These are phyloP conservation scores for Rotaria magnacalcarata DNA, from an alignment of 2,888 invertebrate species.

Conservation along the genomic window DNA sequence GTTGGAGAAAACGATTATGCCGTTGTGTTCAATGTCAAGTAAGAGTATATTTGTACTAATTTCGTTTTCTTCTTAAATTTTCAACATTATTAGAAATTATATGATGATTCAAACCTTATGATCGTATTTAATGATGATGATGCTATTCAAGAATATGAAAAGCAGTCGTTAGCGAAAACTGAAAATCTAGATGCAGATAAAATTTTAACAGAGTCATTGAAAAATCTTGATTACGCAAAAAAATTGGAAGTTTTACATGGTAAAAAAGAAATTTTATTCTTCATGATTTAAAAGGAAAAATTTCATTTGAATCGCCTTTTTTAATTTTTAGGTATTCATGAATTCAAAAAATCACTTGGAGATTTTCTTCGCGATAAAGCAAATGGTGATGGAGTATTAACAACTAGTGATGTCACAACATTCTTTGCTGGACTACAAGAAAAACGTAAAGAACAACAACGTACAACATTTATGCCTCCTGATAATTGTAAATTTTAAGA, in stretches of 20 bases:
- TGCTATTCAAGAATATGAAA: slow-evolving; percentile 42
- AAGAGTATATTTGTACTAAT: background rate
- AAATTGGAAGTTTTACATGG: slow-evolving; percentile 30
- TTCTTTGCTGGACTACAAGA: slow-evolving; percentile 17
- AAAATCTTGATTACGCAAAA: slow-evolving; percentile 13
- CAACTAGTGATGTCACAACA: background rate
- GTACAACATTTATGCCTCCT: background rate
- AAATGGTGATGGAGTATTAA: slow-evolving; percentile 20
- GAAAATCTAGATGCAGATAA: slow-evolving; percentile 30
- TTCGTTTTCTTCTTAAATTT: background rate
- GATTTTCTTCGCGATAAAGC: slow-evolving; percentile 27
- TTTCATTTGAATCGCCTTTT: too few species aligned
- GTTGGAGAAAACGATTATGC: slow-evolving; percentile 42
- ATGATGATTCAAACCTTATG: slow-evolving; percentile 34
- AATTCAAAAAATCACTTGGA: background rate
- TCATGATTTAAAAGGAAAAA: too few species aligned
- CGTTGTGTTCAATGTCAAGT: slow-evolving; percentile 37
- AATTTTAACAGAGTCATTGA: background rate
- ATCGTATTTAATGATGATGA: slow-evolving; percentile 37
- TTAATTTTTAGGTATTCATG: background rate
- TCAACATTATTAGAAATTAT: background rate
- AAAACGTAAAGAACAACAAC: slow-evolving; percentile 24
- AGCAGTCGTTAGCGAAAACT: slow-evolving; percentile 29
- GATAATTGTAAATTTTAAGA: slow-evolving; percentile 23
- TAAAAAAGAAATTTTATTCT: too few species aligned